These are phyloP conservation scores for Hucho hucho DNA, from an alignment of 2,113 vertebrate species.

Conservation along the genomic window DNA sequence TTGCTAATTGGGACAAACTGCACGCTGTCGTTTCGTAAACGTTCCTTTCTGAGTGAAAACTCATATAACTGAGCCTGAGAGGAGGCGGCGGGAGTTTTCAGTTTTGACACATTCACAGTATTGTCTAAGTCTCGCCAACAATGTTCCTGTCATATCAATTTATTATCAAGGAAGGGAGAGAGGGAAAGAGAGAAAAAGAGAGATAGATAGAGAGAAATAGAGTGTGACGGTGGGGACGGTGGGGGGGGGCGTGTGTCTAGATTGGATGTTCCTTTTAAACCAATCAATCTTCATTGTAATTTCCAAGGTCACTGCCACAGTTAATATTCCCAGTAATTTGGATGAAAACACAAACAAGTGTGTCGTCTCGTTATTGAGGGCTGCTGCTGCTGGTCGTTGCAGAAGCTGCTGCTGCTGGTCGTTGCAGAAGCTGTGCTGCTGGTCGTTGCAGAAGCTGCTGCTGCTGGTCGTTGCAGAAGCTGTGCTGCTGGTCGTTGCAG, in stretches of 20 bases:
- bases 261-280: constrained; percentile 35
- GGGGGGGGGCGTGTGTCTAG: constrained; percentile 11
- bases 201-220: constrained; percentile 13
- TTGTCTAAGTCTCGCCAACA: constrained; percentile 7
- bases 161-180: constrained; percentile 4
- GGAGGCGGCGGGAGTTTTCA: neutral
- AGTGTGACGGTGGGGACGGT: constrained; percentile 6
- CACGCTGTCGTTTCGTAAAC: constrained; percentile 1
- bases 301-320: constrained; percentile 31
- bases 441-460: too few species aligned
- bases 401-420: neutral
- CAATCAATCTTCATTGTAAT: constrained; percentile 46
- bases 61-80: neutral
- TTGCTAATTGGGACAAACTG: constrained; percentile 12
- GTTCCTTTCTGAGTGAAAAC: constrained; percentile 9
- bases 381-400: neutral
- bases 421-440: constrained; percentile 14
- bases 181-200: neutral
- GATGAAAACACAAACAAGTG: constrained; percentile 36
- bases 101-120: constrained; percentile 2
- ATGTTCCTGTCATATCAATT: constrained; percentile 12
- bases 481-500: neutral
- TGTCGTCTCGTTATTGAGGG: constrained; percentile 19
- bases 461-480: neutral
- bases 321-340: constrained; percentile 34